Conservation (phyloP, 2,113 vertebrate genomes). For the Pitta sordida region DNA sequence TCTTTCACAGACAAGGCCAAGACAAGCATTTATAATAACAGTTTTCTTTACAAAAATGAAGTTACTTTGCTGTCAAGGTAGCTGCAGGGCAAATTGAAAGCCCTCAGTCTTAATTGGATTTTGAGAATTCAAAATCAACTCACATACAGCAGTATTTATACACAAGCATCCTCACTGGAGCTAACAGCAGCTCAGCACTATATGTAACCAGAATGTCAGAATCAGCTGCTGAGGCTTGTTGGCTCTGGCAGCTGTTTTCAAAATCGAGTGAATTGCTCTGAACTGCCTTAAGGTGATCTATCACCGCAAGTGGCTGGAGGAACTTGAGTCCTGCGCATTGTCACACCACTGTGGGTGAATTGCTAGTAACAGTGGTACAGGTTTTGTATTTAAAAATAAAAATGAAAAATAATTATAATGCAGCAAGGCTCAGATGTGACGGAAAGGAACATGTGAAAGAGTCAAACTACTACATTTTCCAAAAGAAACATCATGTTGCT, state of each 20-base stretch:
- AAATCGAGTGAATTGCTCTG: not conserved
- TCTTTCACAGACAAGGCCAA: not conserved
- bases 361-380: not conserved
- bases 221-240: not conserved
- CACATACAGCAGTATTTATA: not conserved
- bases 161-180: not conserved
- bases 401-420: rapidly evolving
- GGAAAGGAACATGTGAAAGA: rapidly evolving
- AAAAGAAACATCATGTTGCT: not conserved
- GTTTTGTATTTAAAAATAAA: not conserved
- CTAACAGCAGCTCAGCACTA: rapidly evolving
- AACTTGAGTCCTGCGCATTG: not conserved
- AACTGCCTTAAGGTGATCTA: not conserved
- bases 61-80: not conserved
- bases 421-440: not conserved
- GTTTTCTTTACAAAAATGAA: not conserved
- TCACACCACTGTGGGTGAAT: not conserved
- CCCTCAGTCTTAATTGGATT: not conserved
- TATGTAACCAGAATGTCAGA: not conserved
- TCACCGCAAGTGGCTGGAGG: not conserved
- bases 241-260: not conserved
- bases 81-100: not conserved
- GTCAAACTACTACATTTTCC: not conserved
- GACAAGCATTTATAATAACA: not conserved
- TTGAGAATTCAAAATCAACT: not conserved